These are phyloP conservation scores for Lycia hirtaria DNA, from an alignment of 2,888 invertebrate species.

Conservation along the genomic window DNA sequence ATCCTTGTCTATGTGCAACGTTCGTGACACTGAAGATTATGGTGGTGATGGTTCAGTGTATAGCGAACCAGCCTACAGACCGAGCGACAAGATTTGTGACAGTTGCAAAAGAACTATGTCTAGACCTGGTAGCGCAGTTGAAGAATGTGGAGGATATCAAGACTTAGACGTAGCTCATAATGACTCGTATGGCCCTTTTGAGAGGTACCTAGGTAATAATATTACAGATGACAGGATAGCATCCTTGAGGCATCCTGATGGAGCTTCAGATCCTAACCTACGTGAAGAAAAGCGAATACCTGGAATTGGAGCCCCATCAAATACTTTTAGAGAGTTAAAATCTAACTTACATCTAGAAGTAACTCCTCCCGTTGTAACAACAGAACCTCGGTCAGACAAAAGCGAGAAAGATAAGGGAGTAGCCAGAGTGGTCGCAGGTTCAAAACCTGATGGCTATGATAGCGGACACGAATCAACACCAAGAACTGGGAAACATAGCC, in stretches of 20 bases:
- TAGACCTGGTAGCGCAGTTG: constrained; percentile 88
- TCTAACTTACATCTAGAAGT: constrained; percentile 79
- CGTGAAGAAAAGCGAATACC: constrained; percentile 88
- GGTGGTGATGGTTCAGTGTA: constrained; percentile 93
- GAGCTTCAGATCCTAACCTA: constrained; percentile 96
- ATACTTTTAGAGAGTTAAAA: constrained; percentile 85
- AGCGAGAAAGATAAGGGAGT: constrained; percentile 87
- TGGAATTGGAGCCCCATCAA: constrained; percentile 87
- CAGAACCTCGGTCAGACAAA: constrained; percentile 86
- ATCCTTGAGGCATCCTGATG: constrained; percentile 94
- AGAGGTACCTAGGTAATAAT: constrained; percentile 86
- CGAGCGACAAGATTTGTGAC: constrained; percentile 90
- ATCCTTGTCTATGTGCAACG: constrained; percentile 89
- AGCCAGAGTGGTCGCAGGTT: constrained; percentile 87
- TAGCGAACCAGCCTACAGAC: constrained; percentile 92
- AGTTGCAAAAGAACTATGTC: constrained; percentile 90
- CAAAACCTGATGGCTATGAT: constrained; percentile 91
- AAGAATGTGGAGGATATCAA: constrained; percentile 87
- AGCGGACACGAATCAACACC: constrained; percentile 94
- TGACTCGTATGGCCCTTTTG: constrained; percentile 85
- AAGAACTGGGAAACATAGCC: constrained; percentile 92
- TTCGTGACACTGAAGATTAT: constrained; percentile 88
- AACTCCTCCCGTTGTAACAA: constrained; percentile 84
- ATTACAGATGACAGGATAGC: constrained; percentile 86
- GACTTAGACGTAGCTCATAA: constrained; percentile 83